Percentiles rank a stretch among this genome's conserved stretches.
phyloP scores from a whole-genome alignment of 2,113 vertebrate genomes.

The Hypocryptadius cinnamomeus region DNA sequence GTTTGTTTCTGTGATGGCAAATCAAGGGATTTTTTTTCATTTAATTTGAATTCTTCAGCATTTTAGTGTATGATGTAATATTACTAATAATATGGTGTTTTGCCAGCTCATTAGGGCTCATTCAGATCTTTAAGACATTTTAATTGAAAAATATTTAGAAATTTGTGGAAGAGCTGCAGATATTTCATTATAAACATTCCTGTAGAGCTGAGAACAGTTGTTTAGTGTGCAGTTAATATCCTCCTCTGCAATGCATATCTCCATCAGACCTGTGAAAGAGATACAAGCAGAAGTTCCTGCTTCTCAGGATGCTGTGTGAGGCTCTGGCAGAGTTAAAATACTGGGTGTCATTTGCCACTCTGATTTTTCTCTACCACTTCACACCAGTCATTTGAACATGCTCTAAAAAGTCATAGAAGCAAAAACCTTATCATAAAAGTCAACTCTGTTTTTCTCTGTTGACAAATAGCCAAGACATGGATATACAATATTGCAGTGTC shows the following conservation, averaged over 20 bases:
- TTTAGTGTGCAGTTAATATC: background rate
- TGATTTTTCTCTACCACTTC: background rate
- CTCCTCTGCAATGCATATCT: background rate
- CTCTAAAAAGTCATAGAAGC: background rate
- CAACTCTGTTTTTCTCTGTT: background rate
- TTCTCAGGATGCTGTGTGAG: background rate
- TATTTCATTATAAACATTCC: background rate
- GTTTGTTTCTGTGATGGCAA: background rate
- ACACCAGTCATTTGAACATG: background rate
- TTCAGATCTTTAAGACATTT: background rate
- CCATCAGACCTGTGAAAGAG: background rate
- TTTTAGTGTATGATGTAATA: background rate
- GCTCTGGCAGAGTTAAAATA: background rate
- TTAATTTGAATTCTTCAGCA: background rate
- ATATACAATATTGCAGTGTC: background rate
- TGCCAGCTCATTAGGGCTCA: background rate
- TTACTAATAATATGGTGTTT: background rate
- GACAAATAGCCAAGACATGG: background rate
- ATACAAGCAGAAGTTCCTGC: background rate
- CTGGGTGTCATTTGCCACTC: background rate
- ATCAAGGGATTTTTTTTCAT: background rate
- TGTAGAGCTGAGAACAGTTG: background rate
- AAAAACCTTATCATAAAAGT: background rate
- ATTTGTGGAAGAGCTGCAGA: background rate
- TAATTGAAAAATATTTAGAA: constrained; percentile 7